Evolutionary conservation across 1,140 invertebrate genomes (phyloP), one percentile per base, ranked within the genome.

Genomic region (Leptonema lineaticorne): DNA sequence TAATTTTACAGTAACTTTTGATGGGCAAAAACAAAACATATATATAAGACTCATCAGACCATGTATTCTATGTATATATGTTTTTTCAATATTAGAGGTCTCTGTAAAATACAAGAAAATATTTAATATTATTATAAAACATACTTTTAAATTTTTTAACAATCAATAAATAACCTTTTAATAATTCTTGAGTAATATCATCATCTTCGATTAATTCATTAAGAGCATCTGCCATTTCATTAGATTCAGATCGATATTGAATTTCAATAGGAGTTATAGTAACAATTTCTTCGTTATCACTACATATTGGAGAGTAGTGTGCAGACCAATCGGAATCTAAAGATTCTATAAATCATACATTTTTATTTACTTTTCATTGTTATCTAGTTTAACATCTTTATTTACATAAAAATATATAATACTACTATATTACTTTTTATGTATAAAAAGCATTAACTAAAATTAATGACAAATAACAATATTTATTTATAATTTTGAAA

Each of bases 241-340:
- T 64, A 18, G 46, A 28, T 22, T 67, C 69, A 11, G 66, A 70
- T 11, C 30, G 37, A 9, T 33, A 46, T 11, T 68, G 63, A n/a
- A 27, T 58, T 5, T 60, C 20, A 14, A 16, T 18, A 2, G 28
- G 66, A 45, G 74, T 64, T 26, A 75, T 75, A 14, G 75, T 75
- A 7, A 76, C 73, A 18, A 78, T 76, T 20, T 76, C 76, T 67
- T 85, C 84, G 0, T 73, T 75, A 33, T 85, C 85, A 73, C 84
- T 85, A 68, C 84, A 86, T 3, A 86, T 81, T 3, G 85, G 81
- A 24, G 81, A 83, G 68, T 83, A 83, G 11, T 79, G 78, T 11
- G 79, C 80, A 0, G 81, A 83, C 56, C 80, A 76, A 67, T 83
- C 81, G 0, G 81, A 83, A 69, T 82, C 80, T n/a, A 78, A 79